Base-by-base conservation (phyloP, 2,113 vertebrate species). In the Hippopotamus amphibius region DNA sequence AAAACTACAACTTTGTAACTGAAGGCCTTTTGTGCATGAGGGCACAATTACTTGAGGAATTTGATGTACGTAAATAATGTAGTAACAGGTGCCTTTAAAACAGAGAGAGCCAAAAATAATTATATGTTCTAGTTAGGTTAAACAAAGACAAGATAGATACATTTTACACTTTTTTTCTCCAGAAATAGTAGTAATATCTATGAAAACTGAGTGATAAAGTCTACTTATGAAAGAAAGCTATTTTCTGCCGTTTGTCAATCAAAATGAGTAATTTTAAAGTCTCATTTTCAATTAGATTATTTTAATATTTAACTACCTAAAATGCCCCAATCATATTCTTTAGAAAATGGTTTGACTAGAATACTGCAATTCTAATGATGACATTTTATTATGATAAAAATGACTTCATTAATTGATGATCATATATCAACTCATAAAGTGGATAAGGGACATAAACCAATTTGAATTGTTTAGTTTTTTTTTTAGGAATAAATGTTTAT, bases 381-480 rank as follows among this genome's bases (percentile, higher is more conserved):
- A 97, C 88, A 97, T 95, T 97, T 97, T 98, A 95, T 97, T 97
- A 97, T 97, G 96, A 97, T 94, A 98, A 97, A 97, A 98, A 94
- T 98, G 97, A 97, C 93, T 98, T 97, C 66, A 96, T 97, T 98
- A 98, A 98, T 97, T 95, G 96, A 96, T 96, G 96, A 96, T 92
- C 93, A 97, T 98, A 97, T 93, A 97, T 97, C 96, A 98, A 96
- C 53, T 86, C 68, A 96, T 93, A 95, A 98, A 93, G 85, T 93
- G 90, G 90, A 96, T 95, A 91, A 94, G 92, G 59, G 74, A 95
- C 82, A 83, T 93, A 93, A 79, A 94, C 74, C 5, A 43, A 84
- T 76, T 76, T 57, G 46, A 88, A 43, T 89, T 96, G 74, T 97
- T 98, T 95, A 76, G 53, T 30, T 41, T 88, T 87, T 61, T 30